These are phyloP conservation scores for Listronotus oregonensis DNA, from an alignment of 1,140 invertebrate species.

Conservation along the genomic window DNA sequence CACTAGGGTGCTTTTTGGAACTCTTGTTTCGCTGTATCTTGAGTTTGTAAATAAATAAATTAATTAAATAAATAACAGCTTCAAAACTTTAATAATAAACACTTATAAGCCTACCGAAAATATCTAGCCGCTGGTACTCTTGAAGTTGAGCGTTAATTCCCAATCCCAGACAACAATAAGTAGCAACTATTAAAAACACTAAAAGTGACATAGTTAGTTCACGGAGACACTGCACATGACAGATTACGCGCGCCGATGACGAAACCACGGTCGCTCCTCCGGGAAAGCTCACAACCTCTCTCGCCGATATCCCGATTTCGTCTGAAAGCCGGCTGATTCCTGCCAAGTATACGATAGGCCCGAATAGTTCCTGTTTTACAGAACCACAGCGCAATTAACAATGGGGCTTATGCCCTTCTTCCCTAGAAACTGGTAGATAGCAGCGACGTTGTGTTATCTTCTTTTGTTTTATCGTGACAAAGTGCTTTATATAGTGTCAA, in stretches of 20 bases:
- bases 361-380: conserved; percentile 32
- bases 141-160: conserved; percentile 13
- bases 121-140: conserved; percentile 25
- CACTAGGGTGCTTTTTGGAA: too few relatives aligned
- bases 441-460: conserved; percentile 13
- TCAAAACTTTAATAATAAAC: too few relatives aligned
- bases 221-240: conserved; percentile 27
- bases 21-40: too few relatives aligned
- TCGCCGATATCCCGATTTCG: conserved; percentile 24
- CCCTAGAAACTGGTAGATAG: conserved; percentile 8
- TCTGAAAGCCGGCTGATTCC: conserved; percentile 29
- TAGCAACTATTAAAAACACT: conserved; percentile 16
- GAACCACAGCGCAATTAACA: conserved; percentile 35
- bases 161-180: conserved; percentile 1
- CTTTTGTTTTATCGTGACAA: conserved; percentile 22
- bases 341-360: conserved; percentile 23
- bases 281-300: conserved; percentile 8
- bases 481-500: conserved; percentile 8
- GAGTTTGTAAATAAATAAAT: too few relatives aligned
- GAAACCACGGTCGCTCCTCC: conserved; percentile 1
- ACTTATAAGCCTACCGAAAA: conserved; percentile 20
- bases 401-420: conserved; percentile 21
- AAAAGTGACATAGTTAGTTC: conserved; percentile 25
- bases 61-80: too few relatives aligned
- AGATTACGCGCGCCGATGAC: conserved; percentile 20